Percentiles rank a stretch among this genome's conserved stretches.
These are phyloP conservation scores for rabbit (Oryctolagus cuniculus) DNA, from an alignment of 2,113 vertebrate genomes.

Conservation along the genomic window DNA sequence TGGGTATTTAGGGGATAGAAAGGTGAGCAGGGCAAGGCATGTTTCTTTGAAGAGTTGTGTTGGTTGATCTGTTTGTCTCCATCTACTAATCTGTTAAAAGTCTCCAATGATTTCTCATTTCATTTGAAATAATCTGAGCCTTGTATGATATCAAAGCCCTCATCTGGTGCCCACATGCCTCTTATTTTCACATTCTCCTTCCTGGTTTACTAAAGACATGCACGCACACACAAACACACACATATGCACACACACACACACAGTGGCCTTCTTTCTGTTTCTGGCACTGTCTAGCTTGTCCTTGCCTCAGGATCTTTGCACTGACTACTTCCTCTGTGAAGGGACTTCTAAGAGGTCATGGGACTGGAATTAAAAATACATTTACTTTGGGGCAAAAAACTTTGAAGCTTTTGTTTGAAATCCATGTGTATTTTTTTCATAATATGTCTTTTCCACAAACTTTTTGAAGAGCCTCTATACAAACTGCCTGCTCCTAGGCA, in stretches of 20 bases:
- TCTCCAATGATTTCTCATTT: not conserved
- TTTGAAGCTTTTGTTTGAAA: too few relatives aligned
- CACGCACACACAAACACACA: too few relatives aligned
- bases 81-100: not conserved
- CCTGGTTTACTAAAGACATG: not conserved
- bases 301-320: not conserved
- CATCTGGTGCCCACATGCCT: not conserved
- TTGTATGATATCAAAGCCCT: not conserved
- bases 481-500: not conserved
- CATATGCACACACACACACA: too few relatives aligned
- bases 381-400: too few relatives aligned
- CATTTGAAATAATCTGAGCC: not conserved
- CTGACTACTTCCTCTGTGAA: not conserved
- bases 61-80: not conserved
- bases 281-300: not conserved
- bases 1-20: not conserved
- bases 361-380: too few relatives aligned
- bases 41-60: not conserved
- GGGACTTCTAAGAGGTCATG: too few relatives aligned
- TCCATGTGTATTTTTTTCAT: not conserved
- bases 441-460: too few relatives aligned
- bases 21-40: not conserved
- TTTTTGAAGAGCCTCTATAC: not conserved
- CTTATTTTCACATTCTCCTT: not conserved
- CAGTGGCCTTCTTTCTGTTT: not conserved